phyloP scores from a whole-genome alignment of 2,888 invertebrate species.

The Acanthopleura granulata region DNA sequence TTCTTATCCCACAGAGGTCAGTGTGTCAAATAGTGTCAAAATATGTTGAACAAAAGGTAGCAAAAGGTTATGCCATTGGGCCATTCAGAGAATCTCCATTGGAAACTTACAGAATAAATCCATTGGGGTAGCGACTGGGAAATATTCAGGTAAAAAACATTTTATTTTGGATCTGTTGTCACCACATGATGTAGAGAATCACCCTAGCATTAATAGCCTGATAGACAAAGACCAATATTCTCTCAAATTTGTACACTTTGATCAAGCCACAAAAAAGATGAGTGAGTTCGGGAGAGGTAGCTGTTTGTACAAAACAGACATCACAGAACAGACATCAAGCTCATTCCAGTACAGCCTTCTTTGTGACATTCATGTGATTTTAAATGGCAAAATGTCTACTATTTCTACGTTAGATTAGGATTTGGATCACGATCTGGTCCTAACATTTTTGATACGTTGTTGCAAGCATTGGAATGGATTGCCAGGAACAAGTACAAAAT shows the following conservation, averaged over 20 bases:
- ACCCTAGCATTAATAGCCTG: slow-evolving; percentile 32
- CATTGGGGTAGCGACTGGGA: no score
- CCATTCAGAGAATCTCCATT: no score
- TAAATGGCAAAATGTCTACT: slow-evolving; percentile 23
- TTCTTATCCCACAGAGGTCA: no score
- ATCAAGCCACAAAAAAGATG: slow-evolving; percentile 34
- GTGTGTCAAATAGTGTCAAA: no score
- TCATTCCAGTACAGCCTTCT: slow-evolving; percentile 14
- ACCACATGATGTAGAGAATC: slow-evolving; percentile 30
- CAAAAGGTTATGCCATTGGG: no score
- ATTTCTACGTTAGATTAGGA: slow-evolving; percentile 22
- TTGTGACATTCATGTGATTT: slow-evolving; percentile 16
- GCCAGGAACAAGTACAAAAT: slow-evolving; percentile 19
- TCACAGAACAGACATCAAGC: slow-evolving; percentile 26
- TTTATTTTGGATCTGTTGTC: slow-evolving; percentile 34
- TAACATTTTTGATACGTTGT: slow-evolving; percentile 25
- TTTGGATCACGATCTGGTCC: slow-evolving; percentile 26
- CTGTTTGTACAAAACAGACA: slow-evolving; percentile 31
- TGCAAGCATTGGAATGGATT: slow-evolving; percentile 25
- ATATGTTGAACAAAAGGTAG: no score
- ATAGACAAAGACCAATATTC: slow-evolving; percentile 34
- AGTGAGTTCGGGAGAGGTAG: slow-evolving; percentile 21
- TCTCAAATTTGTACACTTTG: slow-evolving; percentile 31
- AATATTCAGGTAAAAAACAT: neutral
- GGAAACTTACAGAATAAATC: no score